Percentiles rank a stretch among this genome's conserved stretches.
These are phyloP conservation scores for Elaphurus davidianus DNA, from an alignment of 2,113 vertebrate species.

Conservation along the genomic window DNA sequence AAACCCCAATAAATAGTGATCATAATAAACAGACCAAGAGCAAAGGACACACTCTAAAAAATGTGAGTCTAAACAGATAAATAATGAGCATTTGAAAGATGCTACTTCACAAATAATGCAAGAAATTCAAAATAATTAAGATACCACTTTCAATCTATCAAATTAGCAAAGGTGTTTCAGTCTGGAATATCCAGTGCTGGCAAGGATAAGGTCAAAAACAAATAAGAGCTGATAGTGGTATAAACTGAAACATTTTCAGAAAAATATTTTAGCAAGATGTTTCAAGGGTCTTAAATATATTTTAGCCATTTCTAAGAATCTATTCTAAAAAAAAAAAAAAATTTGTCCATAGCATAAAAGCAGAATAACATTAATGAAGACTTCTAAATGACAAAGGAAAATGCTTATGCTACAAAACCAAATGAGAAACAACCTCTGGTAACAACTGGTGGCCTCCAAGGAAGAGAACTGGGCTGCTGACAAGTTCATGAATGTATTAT, in stretches of 20 bases:
- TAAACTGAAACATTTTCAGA: neutral
- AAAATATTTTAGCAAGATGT: neutral
- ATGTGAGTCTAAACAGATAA: neutral
- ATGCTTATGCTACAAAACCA: neutral
- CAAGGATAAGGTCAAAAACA: neutral
- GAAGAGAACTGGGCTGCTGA: neutral
- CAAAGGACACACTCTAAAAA: neutral
- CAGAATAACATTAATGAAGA: constrained; percentile 6
- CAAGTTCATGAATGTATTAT: neutral
- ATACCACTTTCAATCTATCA: neutral
- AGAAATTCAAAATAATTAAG: neutral
- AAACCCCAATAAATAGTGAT: neutral
- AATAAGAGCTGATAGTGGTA: neutral
- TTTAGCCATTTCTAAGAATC: constrained; percentile 16
- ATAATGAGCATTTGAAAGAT: neutral
- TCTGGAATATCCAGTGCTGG: neutral
- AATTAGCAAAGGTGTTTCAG: neutral
- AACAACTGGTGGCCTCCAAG: neutral
- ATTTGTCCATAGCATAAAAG: neutral
- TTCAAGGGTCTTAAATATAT: neutral
- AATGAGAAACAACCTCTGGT: neutral
- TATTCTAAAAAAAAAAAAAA: neutral
- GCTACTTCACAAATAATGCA: neutral
- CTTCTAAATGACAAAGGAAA: neutral
- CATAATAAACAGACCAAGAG: neutral